Evolutionary conservation across 1,140 invertebrate genomes (phyloP), one percentile per base, ranked within the genome.

Genomic region (Aphidius gifuensis): DNA sequence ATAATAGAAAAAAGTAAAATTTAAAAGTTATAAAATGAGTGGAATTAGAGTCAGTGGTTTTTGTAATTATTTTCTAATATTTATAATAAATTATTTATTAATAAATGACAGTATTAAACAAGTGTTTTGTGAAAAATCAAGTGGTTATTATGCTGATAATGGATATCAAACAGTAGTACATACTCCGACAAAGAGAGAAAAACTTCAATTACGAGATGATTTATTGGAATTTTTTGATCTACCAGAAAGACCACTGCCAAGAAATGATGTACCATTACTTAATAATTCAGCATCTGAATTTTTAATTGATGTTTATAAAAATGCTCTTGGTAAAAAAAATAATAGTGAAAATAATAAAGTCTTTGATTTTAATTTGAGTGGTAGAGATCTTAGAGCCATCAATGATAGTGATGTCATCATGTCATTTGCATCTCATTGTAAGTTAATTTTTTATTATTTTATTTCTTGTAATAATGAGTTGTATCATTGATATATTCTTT

Each of bases 341-440:
- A 16, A 16, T 16, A 16, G 16, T 16, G 16, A 16, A 16, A 16
- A 16, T 16, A 16, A 16, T 40, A 16, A 1, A 16, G 85, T 86
- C 32, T 87, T 91, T 46, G 85, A 88, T 32, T 32, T 32, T 32
- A 32, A 32, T 3, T 32, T 32, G 4, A 32, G 23, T 75, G 86
- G 88, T 48, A 85, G 89, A 68, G 91, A 93, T 78, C 84, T 92
- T 62, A 84, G 86, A 47, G 89, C 90, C 40, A 92, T 96, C 65
- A 87, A 92, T 69, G 87, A 94, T 71, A 93, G 93, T 75, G 94
- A 97, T 83, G 87, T 92, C 68, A 96, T 97, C 71, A 93, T 96
- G 86, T 95, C 92, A 68, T 96, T 96, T 79, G 86, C 91, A 50
- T 92, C 91, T 73, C 88, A 90, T 76, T 90, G 92, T 92, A 80